Evolutionary conservation across 1,140 invertebrate genomes (phyloP).

Genomic region (Eumaeus atala): DNA sequence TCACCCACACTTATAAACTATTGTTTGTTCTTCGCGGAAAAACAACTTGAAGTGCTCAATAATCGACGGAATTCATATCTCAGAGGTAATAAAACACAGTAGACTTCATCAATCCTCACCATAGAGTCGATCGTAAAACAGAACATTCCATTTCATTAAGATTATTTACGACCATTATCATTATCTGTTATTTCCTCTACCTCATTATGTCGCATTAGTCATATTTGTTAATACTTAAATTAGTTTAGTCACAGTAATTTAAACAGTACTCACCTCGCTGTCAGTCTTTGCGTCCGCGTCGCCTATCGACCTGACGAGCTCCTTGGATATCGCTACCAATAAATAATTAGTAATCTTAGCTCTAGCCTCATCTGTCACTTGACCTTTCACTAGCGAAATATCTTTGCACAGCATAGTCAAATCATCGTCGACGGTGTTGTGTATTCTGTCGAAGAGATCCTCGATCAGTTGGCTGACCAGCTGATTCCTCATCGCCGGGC

Average conservation of each 20-base stretch:
- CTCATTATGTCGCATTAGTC: slow-evolving; percentile 28
- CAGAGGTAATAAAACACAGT: too few relatives aligned
- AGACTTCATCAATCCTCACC: too few relatives aligned
- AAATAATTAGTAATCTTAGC: slow-evolving; percentile 69
- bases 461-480: slow-evolving; percentile 63
- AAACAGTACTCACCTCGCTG: slow-evolving; percentile 58
- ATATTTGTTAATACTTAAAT: slow-evolving; percentile 42
- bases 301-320: slow-evolving; percentile 65
- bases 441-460: slow-evolving; percentile 60
- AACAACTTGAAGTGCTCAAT: too few relatives aligned
- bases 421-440: slow-evolving; percentile 59
- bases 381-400: slow-evolving; percentile 42
- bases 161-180: too few relatives aligned
- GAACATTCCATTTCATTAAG: too few relatives aligned
- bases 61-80: too few relatives aligned
- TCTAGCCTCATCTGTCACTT: slow-evolving; percentile 57
- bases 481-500: slow-evolving; percentile 61
- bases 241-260: slow-evolving; percentile 57
- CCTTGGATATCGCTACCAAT: slow-evolving; percentile 68
- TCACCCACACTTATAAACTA: too few relatives aligned
- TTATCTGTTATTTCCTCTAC: slow-evolving; percentile 26
- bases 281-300: slow-evolving; percentile 68
- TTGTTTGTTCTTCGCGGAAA: too few relatives aligned
- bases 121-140: too few relatives aligned
- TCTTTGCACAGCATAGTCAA: slow-evolving; percentile 52